Evolutionary conservation across 2,797 vertebrate genomes (phyloP).

Genomic region (Acomys russatus): DNA sequence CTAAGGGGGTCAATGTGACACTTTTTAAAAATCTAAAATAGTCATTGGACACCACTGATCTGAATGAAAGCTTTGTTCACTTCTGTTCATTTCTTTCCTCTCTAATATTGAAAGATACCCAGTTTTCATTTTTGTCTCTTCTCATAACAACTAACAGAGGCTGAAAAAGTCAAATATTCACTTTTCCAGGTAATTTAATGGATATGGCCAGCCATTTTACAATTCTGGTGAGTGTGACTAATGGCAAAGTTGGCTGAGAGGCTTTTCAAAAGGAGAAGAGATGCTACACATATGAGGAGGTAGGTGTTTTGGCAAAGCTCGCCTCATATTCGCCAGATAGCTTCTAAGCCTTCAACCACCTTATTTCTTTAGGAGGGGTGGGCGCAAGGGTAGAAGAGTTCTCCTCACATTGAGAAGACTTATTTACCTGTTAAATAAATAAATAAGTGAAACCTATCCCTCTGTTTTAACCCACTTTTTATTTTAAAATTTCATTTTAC

Average conservation of each 20-base stretch:
- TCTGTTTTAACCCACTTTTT: slow-evolving; percentile 8
- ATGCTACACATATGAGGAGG: background rate
- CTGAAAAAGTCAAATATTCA: slow-evolving; percentile 40
- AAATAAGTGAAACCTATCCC: background rate
- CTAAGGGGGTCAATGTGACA: slow-evolving; percentile 1
- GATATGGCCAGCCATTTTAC: slow-evolving; percentile 16
- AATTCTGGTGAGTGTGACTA: slow-evolving; percentile 18
- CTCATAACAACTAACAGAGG: background rate
- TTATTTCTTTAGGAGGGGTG: background rate
- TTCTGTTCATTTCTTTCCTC: slow-evolving; percentile 18
- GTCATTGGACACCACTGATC: background rate
- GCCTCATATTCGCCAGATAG: background rate
- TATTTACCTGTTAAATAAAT: slow-evolving; percentile 18
- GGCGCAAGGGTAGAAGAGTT: background rate
- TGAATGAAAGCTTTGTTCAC: slow-evolving; percentile 38
- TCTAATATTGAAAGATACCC: background rate
- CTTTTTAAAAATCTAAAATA: slow-evolving; percentile 32
- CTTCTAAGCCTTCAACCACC: background rate
- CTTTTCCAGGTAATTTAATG: background rate
- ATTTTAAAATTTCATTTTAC: background rate
- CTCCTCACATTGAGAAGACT: background rate
- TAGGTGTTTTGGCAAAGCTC: background rate
- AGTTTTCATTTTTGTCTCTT: background rate
- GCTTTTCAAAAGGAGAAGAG: background rate
- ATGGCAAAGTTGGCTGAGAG: background rate